These are phyloP conservation scores for Fundulus diaphanus DNA, from an alignment of 2,797 vertebrate genomes.

Conservation along the genomic window DNA sequence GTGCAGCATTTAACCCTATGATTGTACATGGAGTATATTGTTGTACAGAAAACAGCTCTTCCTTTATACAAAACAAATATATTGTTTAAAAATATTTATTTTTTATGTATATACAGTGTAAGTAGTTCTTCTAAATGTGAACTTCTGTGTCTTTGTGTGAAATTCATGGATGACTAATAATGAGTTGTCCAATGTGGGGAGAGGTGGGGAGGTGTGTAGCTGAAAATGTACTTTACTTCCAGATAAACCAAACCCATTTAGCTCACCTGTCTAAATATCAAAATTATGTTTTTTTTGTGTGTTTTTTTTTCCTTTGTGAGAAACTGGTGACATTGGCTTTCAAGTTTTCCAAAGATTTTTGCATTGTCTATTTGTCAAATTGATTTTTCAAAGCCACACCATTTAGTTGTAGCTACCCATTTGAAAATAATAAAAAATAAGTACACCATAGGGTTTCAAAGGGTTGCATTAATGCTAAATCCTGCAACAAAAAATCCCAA, in stretches of 20 bases:
- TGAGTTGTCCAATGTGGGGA: constrained; percentile 11
- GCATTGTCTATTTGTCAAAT: not conserved
- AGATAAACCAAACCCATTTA: not conserved
- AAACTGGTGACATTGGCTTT: too few relatives aligned
- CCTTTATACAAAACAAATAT: constrained; percentile 73
- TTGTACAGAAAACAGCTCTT: constrained; percentile 71
- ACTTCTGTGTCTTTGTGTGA: constrained; percentile 30
- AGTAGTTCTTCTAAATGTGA: constrained; percentile 41
- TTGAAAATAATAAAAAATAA: not conserved
- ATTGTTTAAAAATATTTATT: constrained; percentile 75
- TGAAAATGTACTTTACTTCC: not conserved
- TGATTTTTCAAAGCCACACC: not conserved
- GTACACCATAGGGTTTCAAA: not conserved
- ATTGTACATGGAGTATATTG: constrained; percentile 73
- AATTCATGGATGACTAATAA: not conserved
- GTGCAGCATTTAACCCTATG: constrained; percentile 59
- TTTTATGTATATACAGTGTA: constrained; percentile 60
- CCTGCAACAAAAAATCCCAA: not conserved
- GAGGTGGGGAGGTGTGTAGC: not conserved
- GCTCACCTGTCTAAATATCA: not conserved
- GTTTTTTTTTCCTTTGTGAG: not conserved
- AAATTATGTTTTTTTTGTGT: not conserved
- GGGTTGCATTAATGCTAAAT: not conserved
- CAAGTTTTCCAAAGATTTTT: not conserved
- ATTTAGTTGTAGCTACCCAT: not conserved